Evolutionary conservation across 2,113 vertebrate genomes (phyloP).

Genomic region (Syngnathus typhle): DNA sequence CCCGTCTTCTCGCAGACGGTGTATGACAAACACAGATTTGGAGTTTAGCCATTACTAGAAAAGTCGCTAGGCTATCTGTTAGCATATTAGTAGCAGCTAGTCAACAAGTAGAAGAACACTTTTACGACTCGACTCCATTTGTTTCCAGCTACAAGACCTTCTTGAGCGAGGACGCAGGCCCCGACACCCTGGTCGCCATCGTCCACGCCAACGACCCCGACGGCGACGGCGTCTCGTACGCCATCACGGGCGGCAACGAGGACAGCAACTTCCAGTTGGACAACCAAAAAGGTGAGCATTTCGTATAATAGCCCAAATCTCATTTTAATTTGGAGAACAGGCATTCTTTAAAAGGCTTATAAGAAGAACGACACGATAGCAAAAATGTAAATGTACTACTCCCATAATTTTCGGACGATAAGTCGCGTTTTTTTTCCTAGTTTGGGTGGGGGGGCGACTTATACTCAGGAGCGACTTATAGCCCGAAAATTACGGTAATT

Average conservation of each 20-base stretch:
- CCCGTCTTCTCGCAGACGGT: slow-evolving; percentile 81
- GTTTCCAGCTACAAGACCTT: slow-evolving; percentile 80
- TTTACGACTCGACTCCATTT: background rate
- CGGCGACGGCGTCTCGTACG: slow-evolving; percentile 78
- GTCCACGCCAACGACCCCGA: slow-evolving; percentile 84
- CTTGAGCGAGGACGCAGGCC: slow-evolving; percentile 85
- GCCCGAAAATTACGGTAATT: no score
- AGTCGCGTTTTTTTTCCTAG: no score
- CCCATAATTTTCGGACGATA: no score
- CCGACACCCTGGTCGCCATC: slow-evolving; percentile 79
- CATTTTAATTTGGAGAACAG: no score
- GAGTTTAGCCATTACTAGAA: background rate
- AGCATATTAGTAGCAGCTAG: background rate
- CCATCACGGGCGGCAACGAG: slow-evolving; percentile 82
- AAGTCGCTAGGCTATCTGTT: background rate
- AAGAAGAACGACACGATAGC: background rate
- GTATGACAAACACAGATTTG: slow-evolving; percentile 58
- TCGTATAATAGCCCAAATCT: background rate
- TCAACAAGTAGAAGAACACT: background rate
- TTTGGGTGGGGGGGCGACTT: no score
- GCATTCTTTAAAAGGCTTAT: background rate
- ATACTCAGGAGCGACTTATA: no score
- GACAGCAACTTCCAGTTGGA: slow-evolving; percentile 86
- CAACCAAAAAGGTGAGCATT: slow-evolving; percentile 77
- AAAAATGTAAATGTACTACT: background rate